Evolutionary conservation across 2,888 invertebrate genomes (phyloP).

Genomic region (Trichacis sp.): DNA sequence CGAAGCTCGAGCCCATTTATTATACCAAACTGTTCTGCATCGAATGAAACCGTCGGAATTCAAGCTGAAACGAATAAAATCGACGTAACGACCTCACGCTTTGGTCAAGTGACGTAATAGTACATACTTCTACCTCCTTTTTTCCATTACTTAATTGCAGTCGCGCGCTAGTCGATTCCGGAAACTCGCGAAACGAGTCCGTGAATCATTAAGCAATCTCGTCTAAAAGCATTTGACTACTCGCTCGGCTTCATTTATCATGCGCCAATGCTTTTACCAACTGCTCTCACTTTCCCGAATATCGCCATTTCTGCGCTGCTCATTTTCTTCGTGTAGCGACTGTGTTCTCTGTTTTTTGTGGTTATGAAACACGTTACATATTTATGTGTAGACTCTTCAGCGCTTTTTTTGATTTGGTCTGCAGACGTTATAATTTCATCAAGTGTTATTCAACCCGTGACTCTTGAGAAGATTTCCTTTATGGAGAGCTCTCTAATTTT

Average conservation of each 20-base stretch:
- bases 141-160: slow-evolving; percentile 32
- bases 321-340: neutral
- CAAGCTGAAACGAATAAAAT: neutral
- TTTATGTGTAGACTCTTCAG: neutral
- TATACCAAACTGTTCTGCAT: slow-evolving; percentile 21
- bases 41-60: neutral
- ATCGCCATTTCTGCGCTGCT: neutral
- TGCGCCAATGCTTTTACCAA: slow-evolving; percentile 1
- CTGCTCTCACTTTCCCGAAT: slow-evolving; percentile 3
- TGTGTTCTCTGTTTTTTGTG: neutral
- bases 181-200: slow-evolving; percentile 27
- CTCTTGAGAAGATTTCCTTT: neutral
- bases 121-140: slow-evolving; percentile 9
- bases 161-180: slow-evolving; percentile 23
- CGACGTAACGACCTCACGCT: slow-evolving; percentile 8
- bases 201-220: slow-evolving; percentile 30
- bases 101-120: slow-evolving; percentile 26
- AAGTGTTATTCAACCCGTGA: neutral
- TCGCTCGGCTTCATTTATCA: too few relatives aligned
- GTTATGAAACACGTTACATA: neutral
- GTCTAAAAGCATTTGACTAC: slow-evolving; percentile 14
- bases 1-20: slow-evolving; percentile 13
- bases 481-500: too few relatives aligned
- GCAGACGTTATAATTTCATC: neutral
- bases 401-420: neutral